phyloP scores from a whole-genome alignment of 2,888 invertebrate species.

The Phortica magna region DNA sequence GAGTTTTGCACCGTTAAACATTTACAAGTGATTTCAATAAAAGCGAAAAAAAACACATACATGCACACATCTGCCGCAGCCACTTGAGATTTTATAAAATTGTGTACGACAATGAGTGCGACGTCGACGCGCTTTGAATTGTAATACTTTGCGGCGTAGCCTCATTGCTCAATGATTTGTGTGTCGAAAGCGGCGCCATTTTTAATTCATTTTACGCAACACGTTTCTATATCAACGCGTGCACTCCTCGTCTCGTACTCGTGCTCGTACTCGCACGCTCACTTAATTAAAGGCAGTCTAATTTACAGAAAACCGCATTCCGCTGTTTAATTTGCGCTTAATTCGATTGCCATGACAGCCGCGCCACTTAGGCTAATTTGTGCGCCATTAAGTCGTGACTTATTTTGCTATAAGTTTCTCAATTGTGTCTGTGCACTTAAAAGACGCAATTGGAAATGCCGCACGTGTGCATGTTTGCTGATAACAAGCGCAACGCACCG shows the following conservation, averaged over 20 bases:
- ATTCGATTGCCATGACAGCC: conserved; percentile 48
- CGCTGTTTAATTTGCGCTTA: conserved; percentile 58
- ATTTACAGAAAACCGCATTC: conserved; percentile 53
- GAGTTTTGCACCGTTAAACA: neutral
- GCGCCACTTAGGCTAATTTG: conserved; percentile 15
- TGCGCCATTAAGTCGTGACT: neutral
- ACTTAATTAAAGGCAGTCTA: conserved; percentile 54
- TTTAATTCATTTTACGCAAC: neutral
- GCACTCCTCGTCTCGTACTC: no score
- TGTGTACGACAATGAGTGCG: no score
- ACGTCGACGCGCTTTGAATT: no score
- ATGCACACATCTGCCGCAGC: neutral
- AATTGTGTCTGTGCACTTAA: neutral
- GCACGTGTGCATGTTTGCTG: no score
- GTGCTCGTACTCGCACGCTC: conserved; percentile 20
- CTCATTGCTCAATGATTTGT: no score
- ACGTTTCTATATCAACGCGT: conserved; percentile 4
- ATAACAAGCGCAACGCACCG: no score
- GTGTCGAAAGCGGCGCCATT: no score
- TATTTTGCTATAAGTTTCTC: neutral
- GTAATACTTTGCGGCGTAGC: no score
- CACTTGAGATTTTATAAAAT: no score
- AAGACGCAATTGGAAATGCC: neutral
- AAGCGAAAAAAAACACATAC: neutral
- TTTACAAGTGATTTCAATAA: neutral